Base-by-base conservation (phyloP, 2,797 vertebrate genomes). In the Oceanodroma leucorhoa region DNA sequence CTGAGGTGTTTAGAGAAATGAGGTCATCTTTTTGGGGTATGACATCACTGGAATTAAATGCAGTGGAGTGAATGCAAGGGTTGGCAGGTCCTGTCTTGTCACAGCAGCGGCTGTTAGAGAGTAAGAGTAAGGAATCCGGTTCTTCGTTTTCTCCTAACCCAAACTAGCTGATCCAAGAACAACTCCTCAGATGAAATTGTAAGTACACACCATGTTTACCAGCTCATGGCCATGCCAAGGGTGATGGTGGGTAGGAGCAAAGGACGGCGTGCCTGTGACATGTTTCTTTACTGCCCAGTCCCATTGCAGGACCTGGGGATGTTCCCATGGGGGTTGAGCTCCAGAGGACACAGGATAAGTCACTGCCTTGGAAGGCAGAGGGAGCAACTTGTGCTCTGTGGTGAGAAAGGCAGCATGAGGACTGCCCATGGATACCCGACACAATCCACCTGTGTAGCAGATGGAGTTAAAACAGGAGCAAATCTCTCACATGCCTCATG, bases 331-430 rank as follows among this genome's bases (percentile, higher is more conserved):
- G 5, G 5, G 5, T 24, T 2, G 2, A 43, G 50, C 10, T 64
- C 21, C 1, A 2, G 32, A 53, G 21, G 26, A 53, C 14, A 3
- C 1, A 6, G 8, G 17, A 9, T 23, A 60, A 60, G 3, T 26
- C 1, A 1, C 15, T 61, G 20, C 10, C 53, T 89, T 51, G 24
- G n/a, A 46, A 86, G 29, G 38, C 32, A 83, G 38, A 79, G 10
- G 19, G 27, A 36, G 22, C 9, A 24, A 62, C 5, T 48, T 72
- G 19, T 40, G 64, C 17, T 7, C 23, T 30, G 30, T 16, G 16
- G 20, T 30, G 48, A 83, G 21, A 89, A 8, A 62, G 27, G 16
- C 30, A 91, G 27, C 11, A 50, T 5, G 20, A 46, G 21, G 5
- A 38, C 19, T 54, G 30, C 30, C 24, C 22, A 22, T 11, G 13